Conservation (phyloP, 2,797 vertebrate genomes). For the Darevskia mixta region DNA sequence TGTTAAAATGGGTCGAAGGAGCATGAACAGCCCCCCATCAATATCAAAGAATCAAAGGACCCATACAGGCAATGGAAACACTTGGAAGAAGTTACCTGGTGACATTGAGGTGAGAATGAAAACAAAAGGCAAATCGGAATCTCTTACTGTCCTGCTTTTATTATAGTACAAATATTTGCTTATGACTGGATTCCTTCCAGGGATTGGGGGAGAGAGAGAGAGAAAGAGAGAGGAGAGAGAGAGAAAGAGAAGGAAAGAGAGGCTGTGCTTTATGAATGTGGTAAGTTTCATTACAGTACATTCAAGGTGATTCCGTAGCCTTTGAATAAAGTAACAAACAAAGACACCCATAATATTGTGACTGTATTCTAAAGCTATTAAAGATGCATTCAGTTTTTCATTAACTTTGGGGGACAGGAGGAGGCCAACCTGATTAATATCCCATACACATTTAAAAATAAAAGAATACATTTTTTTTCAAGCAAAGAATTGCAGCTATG, state of each 20-base stretch:
- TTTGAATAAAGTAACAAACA: neutral
- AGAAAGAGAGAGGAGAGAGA: neutral
- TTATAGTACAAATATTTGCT: neutral
- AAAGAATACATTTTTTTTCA: neutral
- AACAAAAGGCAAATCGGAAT: neutral
- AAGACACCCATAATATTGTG: slow-evolving; percentile 1
- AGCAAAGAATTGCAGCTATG: neutral
- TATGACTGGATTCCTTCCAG: slow-evolving; percentile 9
- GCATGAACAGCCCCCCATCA: neutral
- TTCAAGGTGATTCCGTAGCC: neutral
- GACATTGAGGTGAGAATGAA: neutral
- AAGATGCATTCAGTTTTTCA: slow-evolving; percentile 3
- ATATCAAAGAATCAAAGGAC: neutral
- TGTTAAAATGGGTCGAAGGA: neutral
- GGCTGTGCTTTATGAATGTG: slow-evolving; percentile 11
- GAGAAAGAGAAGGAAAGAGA: neutral
- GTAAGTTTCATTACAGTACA: neutral
- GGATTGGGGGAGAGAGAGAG: neutral
- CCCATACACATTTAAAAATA: neutral
- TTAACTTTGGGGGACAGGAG: neutral
- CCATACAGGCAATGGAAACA: neutral
- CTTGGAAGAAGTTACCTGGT: neutral
- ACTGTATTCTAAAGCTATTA: neutral
- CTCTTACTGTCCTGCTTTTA: slow-evolving; percentile 1
- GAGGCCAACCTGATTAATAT: neutral